These are phyloP conservation scores for Brachymystax lenok DNA, from an alignment of 2,797 vertebrate genomes.

Conservation along the genomic window DNA sequence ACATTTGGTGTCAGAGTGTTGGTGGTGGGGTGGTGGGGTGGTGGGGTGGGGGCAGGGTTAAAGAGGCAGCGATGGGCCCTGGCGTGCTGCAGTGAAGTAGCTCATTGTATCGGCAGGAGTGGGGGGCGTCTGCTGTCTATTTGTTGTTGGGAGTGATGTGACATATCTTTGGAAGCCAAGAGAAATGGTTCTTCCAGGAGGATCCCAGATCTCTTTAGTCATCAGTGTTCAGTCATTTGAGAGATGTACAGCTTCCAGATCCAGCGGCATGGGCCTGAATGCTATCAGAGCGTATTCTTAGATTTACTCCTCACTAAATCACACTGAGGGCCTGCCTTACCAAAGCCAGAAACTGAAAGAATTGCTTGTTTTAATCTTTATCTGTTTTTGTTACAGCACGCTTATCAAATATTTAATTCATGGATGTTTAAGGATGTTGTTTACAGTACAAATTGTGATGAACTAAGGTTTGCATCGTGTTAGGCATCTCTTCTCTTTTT, in stretches of 20 bases:
- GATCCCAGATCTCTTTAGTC: conserved; percentile 18
- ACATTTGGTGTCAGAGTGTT: conserved; percentile 70
- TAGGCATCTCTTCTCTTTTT: conserved; percentile 7
- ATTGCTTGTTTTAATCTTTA: conserved; percentile 27
- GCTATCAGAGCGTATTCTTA: conserved; percentile 9
- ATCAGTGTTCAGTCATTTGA: conserved; percentile 5
- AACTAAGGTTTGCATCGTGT: conserved; percentile 17
- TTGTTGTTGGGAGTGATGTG: conserved; percentile 23
- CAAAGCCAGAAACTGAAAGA: conserved; percentile 9
- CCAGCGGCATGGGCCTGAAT: conserved; percentile 13
- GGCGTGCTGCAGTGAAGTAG: conserved; percentile 51
- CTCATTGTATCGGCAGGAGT: conserved; percentile 37
- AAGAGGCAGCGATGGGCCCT: background rate
- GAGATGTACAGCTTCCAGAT: conserved; percentile 8
- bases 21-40: conserved; percentile 51
- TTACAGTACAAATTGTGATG: conserved; percentile 18
- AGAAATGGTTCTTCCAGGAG: conserved; percentile 17
- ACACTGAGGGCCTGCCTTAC: conserved; percentile 14
- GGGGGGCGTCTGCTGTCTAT: conserved; percentile 16
- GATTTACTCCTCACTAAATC: conserved; percentile 15
- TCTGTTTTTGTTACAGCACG: conserved; percentile 14
- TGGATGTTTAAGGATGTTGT: conserved; percentile 25
- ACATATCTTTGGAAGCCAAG: conserved; percentile 29
- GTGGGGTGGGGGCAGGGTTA: background rate
- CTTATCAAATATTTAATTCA: conserved; percentile 12